phyloP scores from a whole-genome alignment of 2,797 vertebrate species.

The Anisognathus igniventris region DNA sequence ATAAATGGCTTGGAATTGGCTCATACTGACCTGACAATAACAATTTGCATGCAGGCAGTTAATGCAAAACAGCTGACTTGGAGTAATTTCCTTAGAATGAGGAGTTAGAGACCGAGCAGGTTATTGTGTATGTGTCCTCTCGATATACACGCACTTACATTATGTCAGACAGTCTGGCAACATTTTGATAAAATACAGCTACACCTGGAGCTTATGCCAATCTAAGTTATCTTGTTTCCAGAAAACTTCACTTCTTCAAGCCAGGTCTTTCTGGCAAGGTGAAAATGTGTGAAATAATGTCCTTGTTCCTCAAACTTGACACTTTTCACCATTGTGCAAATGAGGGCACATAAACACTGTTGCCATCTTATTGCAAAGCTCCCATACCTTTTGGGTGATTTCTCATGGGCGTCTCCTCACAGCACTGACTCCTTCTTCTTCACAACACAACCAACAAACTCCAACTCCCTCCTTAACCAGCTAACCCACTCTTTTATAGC shows the following conservation, averaged over 20 bases:
- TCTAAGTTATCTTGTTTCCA: neutral
- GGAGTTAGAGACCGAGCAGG: neutral
- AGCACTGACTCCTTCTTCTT: no score
- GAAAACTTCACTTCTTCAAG: slow-evolving; percentile 3
- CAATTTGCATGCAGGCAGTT: neutral
- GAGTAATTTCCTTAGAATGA: neutral
- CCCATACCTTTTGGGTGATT: no score
- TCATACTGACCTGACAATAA: neutral
- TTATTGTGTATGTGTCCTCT: neutral
- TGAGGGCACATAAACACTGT: neutral
- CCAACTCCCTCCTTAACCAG: no score
- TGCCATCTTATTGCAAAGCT: no score
- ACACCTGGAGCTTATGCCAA: neutral
- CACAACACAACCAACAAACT: no score
- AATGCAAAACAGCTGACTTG: slow-evolving; percentile 1
- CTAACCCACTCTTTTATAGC: no score
- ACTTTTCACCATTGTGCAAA: neutral
- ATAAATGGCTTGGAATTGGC: neutral
- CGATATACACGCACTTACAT: neutral
- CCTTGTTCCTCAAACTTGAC: neutral
- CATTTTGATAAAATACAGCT: neutral
- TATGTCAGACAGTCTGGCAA: neutral
- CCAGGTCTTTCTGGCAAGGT: neutral
- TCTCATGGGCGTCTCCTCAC: no score
- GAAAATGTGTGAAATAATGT: neutral